Base-by-base conservation (phyloP, 2,888 invertebrate species). In the Orthonychiurus folsomi region DNA sequence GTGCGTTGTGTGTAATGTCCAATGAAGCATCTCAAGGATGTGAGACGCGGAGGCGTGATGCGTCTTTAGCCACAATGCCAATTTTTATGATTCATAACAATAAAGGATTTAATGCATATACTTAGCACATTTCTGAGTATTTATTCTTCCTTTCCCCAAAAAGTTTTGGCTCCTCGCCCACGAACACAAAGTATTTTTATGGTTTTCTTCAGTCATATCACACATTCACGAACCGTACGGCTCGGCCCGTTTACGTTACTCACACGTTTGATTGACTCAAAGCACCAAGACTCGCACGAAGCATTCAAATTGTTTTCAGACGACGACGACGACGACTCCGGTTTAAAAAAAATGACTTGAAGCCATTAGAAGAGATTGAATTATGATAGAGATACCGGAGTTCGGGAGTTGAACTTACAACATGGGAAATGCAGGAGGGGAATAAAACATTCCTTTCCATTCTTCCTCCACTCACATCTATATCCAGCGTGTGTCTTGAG, bases 71-170 rank as follows among this genome's bases (percentile, higher is more conserved):
- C n/a, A n/a, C n/a, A n/a, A n/a, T n/a, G n/a, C n/a, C n/a, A n/a
- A n/a, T 37, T 37, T 37, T 37, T 37, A 37, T 37, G 37, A 37
- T 37, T 37, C 37, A 37, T 37, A 37, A 37, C 37, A 37, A 37
- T 37, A 37, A 37, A 37, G 15, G 15, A 5, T 37, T 37, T 5
- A 9, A 5, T 37, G 37, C 15, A 37, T 37, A 37, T 37, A 37
- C 37, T 37, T 37, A 37, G 37, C 37, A 37, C 37, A 37, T 37
- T 37, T 37, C 5, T 37, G 9, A 37, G 5, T 37, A 37, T 37
- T 37, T 37, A 9, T 37, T 37, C 37, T 15, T 37, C 37, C 15
- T 37, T 37, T 37, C 5, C 37, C 15, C 37, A 37, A 5, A 37
- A 37, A 37, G 5, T 37, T 37, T 37, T 37, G 37, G 37, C 37